These are phyloP conservation scores for Oryzias javanicus DNA, from an alignment of 2,113 vertebrate species.

Conservation along the genomic window DNA sequence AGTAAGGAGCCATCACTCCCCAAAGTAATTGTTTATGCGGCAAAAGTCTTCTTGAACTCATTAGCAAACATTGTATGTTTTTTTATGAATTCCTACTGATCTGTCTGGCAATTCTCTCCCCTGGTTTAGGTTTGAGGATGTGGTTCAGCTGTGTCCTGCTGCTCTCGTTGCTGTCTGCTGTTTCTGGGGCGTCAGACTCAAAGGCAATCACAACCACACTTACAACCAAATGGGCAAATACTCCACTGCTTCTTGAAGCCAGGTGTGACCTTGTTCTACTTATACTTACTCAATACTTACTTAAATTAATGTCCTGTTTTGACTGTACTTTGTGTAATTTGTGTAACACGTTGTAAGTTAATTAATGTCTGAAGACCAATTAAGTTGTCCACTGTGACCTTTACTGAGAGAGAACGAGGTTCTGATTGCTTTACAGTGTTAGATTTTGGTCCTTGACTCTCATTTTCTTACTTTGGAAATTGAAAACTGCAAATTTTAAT, in stretches of 20 bases:
- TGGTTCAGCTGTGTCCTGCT: conserved; percentile 71
- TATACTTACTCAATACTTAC: too few species aligned
- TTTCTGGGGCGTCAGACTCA: conserved; percentile 81
- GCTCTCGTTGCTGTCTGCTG: conserved; percentile 74
- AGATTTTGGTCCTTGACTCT: conserved; percentile 1
- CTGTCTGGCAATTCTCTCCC: not conserved
- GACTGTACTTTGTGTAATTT: not conserved
- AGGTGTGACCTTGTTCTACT: conserved; percentile 75
- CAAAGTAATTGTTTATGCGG: too few species aligned
- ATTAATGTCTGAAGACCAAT: conserved; percentile 9
- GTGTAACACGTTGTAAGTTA: conserved; percentile 9
- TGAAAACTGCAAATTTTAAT: conserved; percentile 6
- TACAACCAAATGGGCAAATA: conserved; percentile 91
- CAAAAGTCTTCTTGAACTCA: too few species aligned
- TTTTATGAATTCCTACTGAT: not conserved
- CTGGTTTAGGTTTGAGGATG: conserved; percentile 77
- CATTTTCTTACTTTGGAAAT: not conserved
- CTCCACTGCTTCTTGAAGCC: conserved; percentile 90
- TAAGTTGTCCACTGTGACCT: too few species aligned
- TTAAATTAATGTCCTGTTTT: not conserved
- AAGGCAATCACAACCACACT: conserved; percentile 95
- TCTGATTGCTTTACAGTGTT: conserved; percentile 16
- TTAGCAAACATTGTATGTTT: too few species aligned
- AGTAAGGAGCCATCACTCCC: too few species aligned
- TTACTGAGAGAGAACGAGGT: not conserved